Percentiles rank a stretch among this genome's conserved stretches.
Evolutionary conservation across 2,113 vertebrate species (phyloP).

Genomic region (Psilopogon haemacephalus): DNA sequence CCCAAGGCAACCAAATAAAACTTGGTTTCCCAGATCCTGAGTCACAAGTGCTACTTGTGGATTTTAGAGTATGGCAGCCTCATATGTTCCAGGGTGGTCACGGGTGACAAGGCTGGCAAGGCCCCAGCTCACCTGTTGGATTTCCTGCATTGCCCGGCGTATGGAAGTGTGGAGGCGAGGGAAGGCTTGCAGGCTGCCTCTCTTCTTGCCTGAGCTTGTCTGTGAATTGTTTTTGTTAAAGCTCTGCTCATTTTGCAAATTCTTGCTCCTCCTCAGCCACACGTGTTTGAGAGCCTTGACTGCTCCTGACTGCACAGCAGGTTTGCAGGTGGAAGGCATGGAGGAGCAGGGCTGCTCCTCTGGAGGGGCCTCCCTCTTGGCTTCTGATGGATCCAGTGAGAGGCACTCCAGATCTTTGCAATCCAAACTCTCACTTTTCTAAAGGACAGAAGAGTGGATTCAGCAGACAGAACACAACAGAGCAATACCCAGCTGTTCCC

Average conservation of each 20-base stretch:
- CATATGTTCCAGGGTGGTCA: rapidly evolving
- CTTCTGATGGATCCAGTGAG: background rate
- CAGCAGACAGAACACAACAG: background rate
- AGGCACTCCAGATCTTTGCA: constrained; percentile 57
- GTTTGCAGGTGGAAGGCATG: background rate
- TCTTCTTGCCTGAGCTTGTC: background rate
- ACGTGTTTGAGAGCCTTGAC: background rate
- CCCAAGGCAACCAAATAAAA: background rate
- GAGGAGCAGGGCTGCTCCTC: background rate
- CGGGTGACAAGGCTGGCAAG: background rate
- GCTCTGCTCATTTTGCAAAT: background rate
- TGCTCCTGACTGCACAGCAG: background rate
- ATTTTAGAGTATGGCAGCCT: background rate
- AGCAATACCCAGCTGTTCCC: background rate
- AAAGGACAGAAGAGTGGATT: background rate
- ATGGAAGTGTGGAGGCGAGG: constrained; percentile 73
- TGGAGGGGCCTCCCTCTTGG: background rate
- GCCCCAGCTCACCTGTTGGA: constrained; percentile 66
- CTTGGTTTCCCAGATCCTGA: background rate
- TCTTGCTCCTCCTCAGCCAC: constrained; percentile 16
- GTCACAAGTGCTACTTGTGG: background rate
- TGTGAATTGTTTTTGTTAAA: background rate
- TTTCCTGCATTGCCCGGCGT: constrained; percentile 72
- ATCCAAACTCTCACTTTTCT: constrained; percentile 67
- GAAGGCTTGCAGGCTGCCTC: background rate